Percentiles rank a stretch among this genome's conserved stretches.
phyloP scores from a whole-genome alignment of 37 sponge, comb jelly and placozoan genomes.

The Geodia barretti region DNA sequence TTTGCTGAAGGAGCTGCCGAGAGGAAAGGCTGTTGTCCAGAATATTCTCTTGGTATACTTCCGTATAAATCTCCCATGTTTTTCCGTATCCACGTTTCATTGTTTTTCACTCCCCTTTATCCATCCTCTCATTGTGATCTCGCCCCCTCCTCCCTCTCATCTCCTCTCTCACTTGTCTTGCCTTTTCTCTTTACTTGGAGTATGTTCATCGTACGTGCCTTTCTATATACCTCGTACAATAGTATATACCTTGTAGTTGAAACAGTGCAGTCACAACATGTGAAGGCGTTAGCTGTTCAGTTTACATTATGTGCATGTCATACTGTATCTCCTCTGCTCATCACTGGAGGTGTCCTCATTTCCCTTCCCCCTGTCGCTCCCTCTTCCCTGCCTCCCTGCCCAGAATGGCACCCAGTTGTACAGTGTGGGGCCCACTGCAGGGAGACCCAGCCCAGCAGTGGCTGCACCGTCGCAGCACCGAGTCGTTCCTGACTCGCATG shows the following conservation, averaged over 20 bases:
- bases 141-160: neutral
- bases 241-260: too few species aligned
- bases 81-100: neutral
- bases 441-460: conserved; percentile 12
- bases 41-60: conserved; percentile 36
- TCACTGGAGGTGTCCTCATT: too few species aligned
- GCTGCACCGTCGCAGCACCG: conserved; percentile 15
- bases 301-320: too few species aligned
- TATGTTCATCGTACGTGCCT: too few species aligned
- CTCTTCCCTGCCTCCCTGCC: neutral
- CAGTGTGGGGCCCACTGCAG: conserved; percentile 4
- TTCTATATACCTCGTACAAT: too few species aligned
- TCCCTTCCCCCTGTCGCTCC: neutral
- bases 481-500: conserved; percentile 24
- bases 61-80: neutral
- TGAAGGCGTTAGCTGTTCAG: too few species aligned
- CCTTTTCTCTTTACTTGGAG: too few species aligned
- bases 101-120: neutral
- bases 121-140: neutral
- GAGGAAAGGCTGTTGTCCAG: conserved; percentile 56
- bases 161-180: too few species aligned
- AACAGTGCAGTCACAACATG: too few species aligned
- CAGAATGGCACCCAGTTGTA: conserved; percentile 21
- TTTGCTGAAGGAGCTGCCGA: conserved; percentile 59
- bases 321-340: too few species aligned